A percentile compares a stretch with the other conserved stretches of the same genome.
Conservation (phyloP, 2,888 invertebrate species). For the Prostheceraeus crozeri region DNA sequence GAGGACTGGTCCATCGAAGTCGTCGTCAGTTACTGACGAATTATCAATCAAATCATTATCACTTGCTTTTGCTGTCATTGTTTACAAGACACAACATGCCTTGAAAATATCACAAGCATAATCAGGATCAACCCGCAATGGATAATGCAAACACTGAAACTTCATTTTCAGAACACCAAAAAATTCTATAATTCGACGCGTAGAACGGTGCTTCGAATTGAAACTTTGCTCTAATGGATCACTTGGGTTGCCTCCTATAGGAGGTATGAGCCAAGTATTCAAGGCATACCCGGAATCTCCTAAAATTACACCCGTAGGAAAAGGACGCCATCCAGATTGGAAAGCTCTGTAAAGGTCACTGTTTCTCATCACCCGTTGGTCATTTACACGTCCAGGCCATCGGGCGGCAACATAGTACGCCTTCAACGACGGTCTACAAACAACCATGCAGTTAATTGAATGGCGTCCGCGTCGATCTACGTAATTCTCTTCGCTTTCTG, state of each 20-base stretch:
- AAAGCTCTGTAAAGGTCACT: conserved; percentile 9
- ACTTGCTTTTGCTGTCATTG: too few relatives aligned
- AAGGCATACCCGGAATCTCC: conserved; percentile 27
- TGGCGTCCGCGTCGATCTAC: conserved; percentile 29
- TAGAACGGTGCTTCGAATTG: conserved; percentile 8
- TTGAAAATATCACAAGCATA: too few relatives aligned
- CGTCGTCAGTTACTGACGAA: too few relatives aligned
- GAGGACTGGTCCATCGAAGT: too few relatives aligned
- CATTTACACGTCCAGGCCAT: conserved; percentile 24
- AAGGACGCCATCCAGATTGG: conserved; percentile 29
- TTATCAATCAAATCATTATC: too few relatives aligned
- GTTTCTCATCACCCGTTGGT: conserved; percentile 21
- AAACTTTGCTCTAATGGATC: background rate
- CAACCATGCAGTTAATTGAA: conserved; percentile 24
- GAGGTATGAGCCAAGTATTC: conserved; percentile 24
- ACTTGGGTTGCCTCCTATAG: conserved; percentile 18
- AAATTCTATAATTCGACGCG: conserved; percentile 16
- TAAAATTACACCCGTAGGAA: conserved; percentile 22
- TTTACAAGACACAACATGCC: too few relatives aligned
- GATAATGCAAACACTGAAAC: too few relatives aligned
- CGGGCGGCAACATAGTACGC: conserved; percentile 20
- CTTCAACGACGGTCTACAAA: background rate
- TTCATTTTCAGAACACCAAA: conserved; percentile 25
- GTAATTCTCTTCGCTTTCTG: conserved; percentile 20
- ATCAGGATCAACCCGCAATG: too few relatives aligned